Percentiles rank a stretch among this genome's conserved stretches.
Conservation (phyloP, 1,140 invertebrate genomes). For the Panagrolaimus sp. region DNA sequence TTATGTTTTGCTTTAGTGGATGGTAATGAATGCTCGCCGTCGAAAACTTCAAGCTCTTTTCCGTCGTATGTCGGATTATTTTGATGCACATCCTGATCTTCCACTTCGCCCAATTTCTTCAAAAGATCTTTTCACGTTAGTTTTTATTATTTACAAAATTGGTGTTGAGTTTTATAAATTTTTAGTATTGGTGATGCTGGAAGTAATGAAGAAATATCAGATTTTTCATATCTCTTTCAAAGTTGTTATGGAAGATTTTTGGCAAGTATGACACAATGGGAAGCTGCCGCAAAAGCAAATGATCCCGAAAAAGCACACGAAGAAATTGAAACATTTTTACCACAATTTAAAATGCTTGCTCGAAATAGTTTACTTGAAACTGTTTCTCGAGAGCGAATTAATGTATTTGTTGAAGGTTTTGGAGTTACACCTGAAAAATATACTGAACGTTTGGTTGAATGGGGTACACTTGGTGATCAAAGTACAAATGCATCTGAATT, state of each 20-base stretch:
- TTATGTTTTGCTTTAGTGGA: constrained; percentile 36
- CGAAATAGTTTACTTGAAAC: neutral
- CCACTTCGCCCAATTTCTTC: constrained; percentile 33
- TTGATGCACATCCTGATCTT: neutral
- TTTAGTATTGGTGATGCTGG: neutral
- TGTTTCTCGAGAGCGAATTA: neutral
- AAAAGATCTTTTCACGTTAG: constrained; percentile 36
- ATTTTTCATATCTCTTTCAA: constrained; percentile 19
- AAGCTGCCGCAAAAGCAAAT: neutral
- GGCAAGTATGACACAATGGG: neutral
- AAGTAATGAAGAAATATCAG: constrained; percentile 34
- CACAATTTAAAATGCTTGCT: neutral
- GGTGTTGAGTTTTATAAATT: no score
- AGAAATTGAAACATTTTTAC: neutral
- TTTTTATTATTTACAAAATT: neutral
- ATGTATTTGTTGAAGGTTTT: neutral
- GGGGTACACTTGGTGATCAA: neutral
- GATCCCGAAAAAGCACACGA: neutral
- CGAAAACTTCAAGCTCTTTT: neutral
- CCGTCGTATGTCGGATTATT: neutral
- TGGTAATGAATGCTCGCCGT: constrained; percentile 30
- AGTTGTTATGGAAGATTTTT: neutral
- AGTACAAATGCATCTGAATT: neutral
- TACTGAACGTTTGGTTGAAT: neutral
- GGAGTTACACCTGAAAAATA: neutral